Evolutionary conservation across 1,140 invertebrate species (phyloP).

Genomic region (Oncopodura yosiiana): DNA sequence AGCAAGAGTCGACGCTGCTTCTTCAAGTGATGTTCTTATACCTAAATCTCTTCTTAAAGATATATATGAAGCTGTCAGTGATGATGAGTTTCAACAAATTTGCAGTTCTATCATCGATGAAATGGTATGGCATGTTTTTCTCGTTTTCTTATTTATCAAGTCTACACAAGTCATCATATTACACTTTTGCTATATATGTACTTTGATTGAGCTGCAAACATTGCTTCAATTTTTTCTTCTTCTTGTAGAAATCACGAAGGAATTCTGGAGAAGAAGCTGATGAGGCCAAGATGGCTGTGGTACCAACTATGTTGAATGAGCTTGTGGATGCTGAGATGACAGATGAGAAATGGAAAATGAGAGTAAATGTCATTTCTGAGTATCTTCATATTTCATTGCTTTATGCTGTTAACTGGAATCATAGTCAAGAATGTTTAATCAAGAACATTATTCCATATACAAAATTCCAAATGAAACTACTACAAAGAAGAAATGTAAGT

Average conservation of each 20-base stretch:
- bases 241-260: neutral
- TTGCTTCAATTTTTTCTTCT: neutral
- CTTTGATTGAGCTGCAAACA: neutral
- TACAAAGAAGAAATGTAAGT: slow-evolving; percentile 24
- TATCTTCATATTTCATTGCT: slow-evolving; percentile 11
- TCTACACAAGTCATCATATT: too few relatives aligned
- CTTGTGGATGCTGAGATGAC: slow-evolving; percentile 19
- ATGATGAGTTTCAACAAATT: slow-evolving; percentile 14
- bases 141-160: too few relatives aligned
- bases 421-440: neutral
- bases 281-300: neutral
- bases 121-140: slow-evolving; percentile 11
- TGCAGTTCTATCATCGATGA: neutral
- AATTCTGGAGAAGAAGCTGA: neutral
- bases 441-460: slow-evolving; percentile 13
- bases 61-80: slow-evolving; percentile 5
- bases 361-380: slow-evolving; percentile 6
- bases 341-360: slow-evolving; percentile 13
- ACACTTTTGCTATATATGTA: too few relatives aligned
- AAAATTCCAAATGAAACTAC: slow-evolving; percentile 22
- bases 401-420: slow-evolving; percentile 8
- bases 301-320: slow-evolving; percentile 9
- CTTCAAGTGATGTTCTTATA: neutral
- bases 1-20: neutral
- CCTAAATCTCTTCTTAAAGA: slow-evolving; percentile 3